A percentile compares a stretch with the other conserved stretches of the same genome.
Conservation (phyloP, 2,113 vertebrate species). For the Pseudolaguvia tuberculata region DNA sequence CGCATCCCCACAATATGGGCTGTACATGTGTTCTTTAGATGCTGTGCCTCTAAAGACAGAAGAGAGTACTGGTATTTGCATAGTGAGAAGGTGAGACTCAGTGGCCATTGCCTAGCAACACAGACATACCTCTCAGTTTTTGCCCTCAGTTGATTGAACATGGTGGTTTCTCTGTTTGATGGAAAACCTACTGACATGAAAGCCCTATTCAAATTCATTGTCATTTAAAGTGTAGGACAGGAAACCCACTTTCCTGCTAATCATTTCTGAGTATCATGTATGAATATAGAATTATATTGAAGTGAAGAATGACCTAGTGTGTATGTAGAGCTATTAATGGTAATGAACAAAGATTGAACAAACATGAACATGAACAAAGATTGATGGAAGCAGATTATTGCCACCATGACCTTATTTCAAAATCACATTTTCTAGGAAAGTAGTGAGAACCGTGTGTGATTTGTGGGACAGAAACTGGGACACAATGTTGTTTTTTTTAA, state of each 20-base stretch:
- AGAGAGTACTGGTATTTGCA: slow-evolving; percentile 47
- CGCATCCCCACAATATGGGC: not conserved
- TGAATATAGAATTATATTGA: not conserved
- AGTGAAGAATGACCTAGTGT: not conserved
- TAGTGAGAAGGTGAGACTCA: slow-evolving; percentile 51
- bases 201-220: not conserved
- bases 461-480: not conserved
- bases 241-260: not conserved
- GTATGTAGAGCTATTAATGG: slow-evolving; percentile 18
- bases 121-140: slow-evolving; percentile 32
- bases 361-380: not conserved
- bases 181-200: not conserved
- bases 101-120: slow-evolving; percentile 54
- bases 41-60: slow-evolving; percentile 59
- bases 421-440: not conserved
- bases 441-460: not conserved
- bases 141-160: slow-evolving; percentile 30
- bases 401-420: slow-evolving; percentile 6
- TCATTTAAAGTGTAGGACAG: not conserved
- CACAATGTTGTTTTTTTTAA: not conserved
- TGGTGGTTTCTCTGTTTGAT: not conserved
- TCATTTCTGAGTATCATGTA: not conserved
- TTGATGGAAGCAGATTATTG: slow-evolving; percentile 1
- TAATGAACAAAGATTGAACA: not conserved
- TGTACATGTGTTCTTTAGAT: slow-evolving; percentile 42